Base-by-base conservation (phyloP, 1,140 invertebrate genomes). In the Micrasema minimum region DNA sequence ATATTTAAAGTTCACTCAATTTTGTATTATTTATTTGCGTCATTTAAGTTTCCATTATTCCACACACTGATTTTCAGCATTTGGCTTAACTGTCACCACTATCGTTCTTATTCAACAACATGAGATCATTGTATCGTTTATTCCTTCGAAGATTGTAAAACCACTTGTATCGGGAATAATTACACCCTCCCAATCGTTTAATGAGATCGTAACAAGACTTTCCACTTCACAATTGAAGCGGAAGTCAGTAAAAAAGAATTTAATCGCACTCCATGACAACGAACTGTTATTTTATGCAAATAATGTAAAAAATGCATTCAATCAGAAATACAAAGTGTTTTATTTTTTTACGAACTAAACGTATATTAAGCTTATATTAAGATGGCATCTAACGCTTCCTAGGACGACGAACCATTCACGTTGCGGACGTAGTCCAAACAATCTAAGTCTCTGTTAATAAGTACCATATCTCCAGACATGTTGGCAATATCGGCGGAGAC, bases 331-430 rank as follows among this genome's bases (percentile, higher is more conserved):
- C 22, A 23, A 66, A 66, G 46, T 26, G 38, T 53, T 53, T 31
- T 26, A 53, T 35, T 7, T 22, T 66, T 53, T 50, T 51, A 46
- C 12, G 35, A 66, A 66, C 46, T 66, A 66, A 66, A 66, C 18
- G 46, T 66, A 64, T 48, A 26, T 64, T 64, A 66, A 66, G 18
- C 64, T 66, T 66, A 66, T 51, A 37, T 66, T 51, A 66, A 66
- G 41, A 66, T 66, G 64, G 46, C 64, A 66, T 66, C 64, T 66
- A 66, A 31, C 37, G 26, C 43, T 66, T 53, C 64, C 26, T 51
- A 66, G 45, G 23, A 64, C 61, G 31, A 38, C 64, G 43, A 46
- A 26, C 31, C 59, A 26, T 26, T 46, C 23, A 9, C 43, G 45
- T 26, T 22, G 12, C 43, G 43, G 22, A 26, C 10, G 43, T 16